Evolutionary conservation across 1,140 invertebrate species (phyloP), one percentile per base, ranked within the genome.

Genomic region (Drosophila varians): DNA sequence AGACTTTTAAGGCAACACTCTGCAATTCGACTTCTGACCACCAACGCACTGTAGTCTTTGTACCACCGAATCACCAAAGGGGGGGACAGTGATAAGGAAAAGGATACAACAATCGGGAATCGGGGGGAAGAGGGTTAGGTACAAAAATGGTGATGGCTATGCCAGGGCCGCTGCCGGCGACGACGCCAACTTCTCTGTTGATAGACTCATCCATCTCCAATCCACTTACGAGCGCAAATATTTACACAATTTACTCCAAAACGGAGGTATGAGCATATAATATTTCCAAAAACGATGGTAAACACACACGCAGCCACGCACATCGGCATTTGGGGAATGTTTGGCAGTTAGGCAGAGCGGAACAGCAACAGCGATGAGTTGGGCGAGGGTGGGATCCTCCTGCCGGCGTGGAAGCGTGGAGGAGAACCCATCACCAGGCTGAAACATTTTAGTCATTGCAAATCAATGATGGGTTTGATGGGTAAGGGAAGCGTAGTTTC

Each of bases 171-270:
- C 49, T 61, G 66, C 57, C 23, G 40, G 49, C 48, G 57, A 56
- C 70, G 60, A 58, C 60, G 77, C 64, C 65, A 58, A 62, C 70
- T 70, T 78, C 74, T 75, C 66, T 80, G 80, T 86, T 90, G 89
- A 90, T 90, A 90, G 90, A 90, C 89, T 90, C 89, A 90, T 90
- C 89, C 89, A 90, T 90, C 89, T 90, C 80, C 89, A 90, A 90
- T 90, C 89, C 89, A 90, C 89, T 90, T 90, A 90, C 84, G 79
- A 90, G 80, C 60, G 89, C 89, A 90, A 90, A 90, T 90, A 90
- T 90, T 90, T 90, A 89, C 89, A 90, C 89, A 90, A 90, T 90
- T 90, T 90, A 90, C 89, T 89, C 74, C 89, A 90, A 84, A 90
- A 87, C 89, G 84, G 89, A 90, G 89, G 89, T 90, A 90, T 90